Percentiles rank a stretch among this genome's conserved stretches.
Evolutionary conservation across 2,888 invertebrate species (phyloP).

Genomic region (Yponomeuta malinellus): DNA sequence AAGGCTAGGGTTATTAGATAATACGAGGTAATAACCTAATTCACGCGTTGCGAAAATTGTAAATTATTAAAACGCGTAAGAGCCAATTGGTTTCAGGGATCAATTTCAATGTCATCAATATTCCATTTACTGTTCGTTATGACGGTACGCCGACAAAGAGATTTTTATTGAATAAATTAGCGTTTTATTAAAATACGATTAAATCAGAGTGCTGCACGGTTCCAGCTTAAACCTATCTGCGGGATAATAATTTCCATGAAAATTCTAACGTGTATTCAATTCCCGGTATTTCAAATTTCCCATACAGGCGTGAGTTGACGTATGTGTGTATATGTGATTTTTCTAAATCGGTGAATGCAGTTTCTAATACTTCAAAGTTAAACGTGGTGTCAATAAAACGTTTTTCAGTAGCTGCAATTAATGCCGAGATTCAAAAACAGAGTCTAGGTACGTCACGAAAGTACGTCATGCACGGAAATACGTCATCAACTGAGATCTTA

Average conservation of each 20-base stretch:
- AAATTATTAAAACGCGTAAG: neutral
- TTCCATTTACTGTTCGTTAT: conserved; percentile 13
- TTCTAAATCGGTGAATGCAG: too few relatives aligned
- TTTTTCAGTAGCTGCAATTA: too few relatives aligned
- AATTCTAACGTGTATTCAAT: neutral
- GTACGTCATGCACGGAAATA: too few relatives aligned
- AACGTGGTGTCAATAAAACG: too few relatives aligned
- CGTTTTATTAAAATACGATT: conserved; percentile 13
- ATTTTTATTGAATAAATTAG: conserved; percentile 12
- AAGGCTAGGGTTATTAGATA: neutral
- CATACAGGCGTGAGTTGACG: too few relatives aligned
- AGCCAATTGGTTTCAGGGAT: neutral
- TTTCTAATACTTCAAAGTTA: too few relatives aligned
- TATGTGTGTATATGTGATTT: too few relatives aligned
- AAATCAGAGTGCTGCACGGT: neutral
- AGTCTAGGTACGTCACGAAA: too few relatives aligned
- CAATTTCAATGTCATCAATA: conserved; percentile 10
- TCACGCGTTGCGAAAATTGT: neutral
- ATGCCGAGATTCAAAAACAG: too few relatives aligned
- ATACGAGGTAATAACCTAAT: neutral
- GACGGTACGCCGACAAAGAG: conserved; percentile 10
- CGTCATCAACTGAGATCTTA: too few relatives aligned
- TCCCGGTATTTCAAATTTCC: too few relatives aligned
- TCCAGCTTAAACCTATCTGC: neutral
- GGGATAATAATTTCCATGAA: neutral